Conservation (phyloP, 2,113 vertebrate species). For the Salvelinus namaycush region DNA sequence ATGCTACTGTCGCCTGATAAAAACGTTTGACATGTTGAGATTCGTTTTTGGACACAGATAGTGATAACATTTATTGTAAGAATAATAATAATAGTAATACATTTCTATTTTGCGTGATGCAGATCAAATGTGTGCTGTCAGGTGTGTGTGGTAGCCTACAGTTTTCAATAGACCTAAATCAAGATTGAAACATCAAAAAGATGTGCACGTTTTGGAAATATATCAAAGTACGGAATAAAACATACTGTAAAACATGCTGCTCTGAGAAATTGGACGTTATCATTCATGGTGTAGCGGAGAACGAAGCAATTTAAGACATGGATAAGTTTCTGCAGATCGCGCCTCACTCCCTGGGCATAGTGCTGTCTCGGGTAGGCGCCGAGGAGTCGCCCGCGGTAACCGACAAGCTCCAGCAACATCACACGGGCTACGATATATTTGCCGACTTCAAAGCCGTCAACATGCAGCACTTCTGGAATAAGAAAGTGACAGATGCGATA, state of each 20-base stretch:
- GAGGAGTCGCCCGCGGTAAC: conserved; percentile 26
- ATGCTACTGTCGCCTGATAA: background rate
- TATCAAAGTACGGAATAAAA: conserved; percentile 10
- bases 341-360: conserved; percentile 89
- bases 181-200: background rate
- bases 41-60: background rate
- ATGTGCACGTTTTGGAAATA: conserved; percentile 6
- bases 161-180: background rate
- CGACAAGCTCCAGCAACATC: conserved; percentile 64
- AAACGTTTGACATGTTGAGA: background rate
- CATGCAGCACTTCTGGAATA: conserved; percentile 95
- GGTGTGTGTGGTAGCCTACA: background rate
- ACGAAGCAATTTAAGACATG: conserved; percentile 51
- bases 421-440: conserved; percentile 89
- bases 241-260: background rate
- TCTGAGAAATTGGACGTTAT: background rate
- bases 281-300: background rate
- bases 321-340: conserved; percentile 84
- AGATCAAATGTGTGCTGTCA: background rate
- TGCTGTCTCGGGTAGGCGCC: conserved; percentile 72
- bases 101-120: background rate
- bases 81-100: too few relatives aligned
- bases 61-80: too few relatives aligned
- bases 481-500: conserved; percentile 84
- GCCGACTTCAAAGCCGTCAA: conserved; percentile 93